Evolutionary conservation across 2,797 vertebrate genomes (phyloP), one percentile per base, ranked within the genome.

Genomic region (Anas bahamensis): DNA sequence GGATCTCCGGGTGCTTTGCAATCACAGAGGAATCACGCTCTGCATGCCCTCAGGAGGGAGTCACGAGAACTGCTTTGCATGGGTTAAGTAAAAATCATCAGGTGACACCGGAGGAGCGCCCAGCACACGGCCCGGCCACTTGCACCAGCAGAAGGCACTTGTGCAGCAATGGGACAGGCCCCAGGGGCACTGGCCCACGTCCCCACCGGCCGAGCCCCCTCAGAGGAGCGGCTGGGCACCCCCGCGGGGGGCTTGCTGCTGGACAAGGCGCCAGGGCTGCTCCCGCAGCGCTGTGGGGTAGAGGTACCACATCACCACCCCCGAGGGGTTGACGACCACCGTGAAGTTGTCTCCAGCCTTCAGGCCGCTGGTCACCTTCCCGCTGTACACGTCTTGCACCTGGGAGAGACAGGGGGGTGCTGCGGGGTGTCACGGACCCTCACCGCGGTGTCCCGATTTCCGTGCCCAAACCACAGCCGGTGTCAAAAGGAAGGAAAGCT

Each of bases 221-320:
- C 55, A 65, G 35, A 96, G 83, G 48, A 72, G 19, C 0, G 91
- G 88, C 28, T 0, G 33, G 60, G 93, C 83, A 13, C 29, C 68
- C 41, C 56, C 1, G 0, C 18, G 0, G 0, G 17, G 80, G 12
- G 1, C 41, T 44, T 59, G 82, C 55, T 91, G 50, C 44, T 85
- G 64, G 50, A 50, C 26, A 37, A 75, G 5, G 2, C 17, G 57
- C 86, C 28, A 44, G 53, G 81, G 48, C 9, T 46, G 64, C 1
- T 17, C 41, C 0, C 10, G 41, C 53, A 89, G 90, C 5, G 28
- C 55, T 7, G 44, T 74, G 3, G 98, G 98, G 11, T 96, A 96
- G 78, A 99, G 85, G 22, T 99, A 98, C 99, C 99, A 99, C 99
- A 99, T 99, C 92, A 99, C 99, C 83, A 99, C 99, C 7, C 99